phyloP scores from a whole-genome alignment of 2,888 invertebrate species.

The Drosophila mercatorum region DNA sequence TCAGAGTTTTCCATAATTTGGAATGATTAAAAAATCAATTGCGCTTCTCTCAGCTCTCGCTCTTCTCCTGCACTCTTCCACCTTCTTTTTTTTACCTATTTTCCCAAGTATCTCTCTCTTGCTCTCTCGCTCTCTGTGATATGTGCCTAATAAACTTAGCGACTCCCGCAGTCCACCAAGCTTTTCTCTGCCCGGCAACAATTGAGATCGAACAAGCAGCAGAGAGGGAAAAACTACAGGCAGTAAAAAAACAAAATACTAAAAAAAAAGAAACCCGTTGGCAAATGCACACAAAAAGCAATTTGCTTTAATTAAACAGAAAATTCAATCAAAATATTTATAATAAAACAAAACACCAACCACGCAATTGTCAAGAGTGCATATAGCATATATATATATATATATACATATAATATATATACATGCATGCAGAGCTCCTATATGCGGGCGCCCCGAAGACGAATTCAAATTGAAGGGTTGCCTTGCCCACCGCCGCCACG shows the following conservation, averaged over 20 bases:
- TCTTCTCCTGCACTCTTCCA: too few species aligned
- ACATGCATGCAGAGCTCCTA: conserved; percentile 35
- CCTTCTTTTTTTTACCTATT: too few species aligned
- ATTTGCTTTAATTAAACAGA: conserved; percentile 79
- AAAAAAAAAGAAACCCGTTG: conserved; percentile 16
- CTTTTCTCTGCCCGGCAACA: conserved; percentile 16
- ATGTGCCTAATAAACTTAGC: too few species aligned
- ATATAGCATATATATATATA: conserved; percentile 6
- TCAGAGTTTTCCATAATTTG: too few species aligned
- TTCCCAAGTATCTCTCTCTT: background rate
- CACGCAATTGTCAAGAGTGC: conserved; percentile 53
- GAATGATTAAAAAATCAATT: too few species aligned
- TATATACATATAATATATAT: background rate
- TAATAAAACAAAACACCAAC: conserved; percentile 60
- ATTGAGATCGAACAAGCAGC: conserved; percentile 24
- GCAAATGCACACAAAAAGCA: conserved; percentile 54
- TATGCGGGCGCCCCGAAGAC: conserved; percentile 78
- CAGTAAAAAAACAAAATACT: background rate
- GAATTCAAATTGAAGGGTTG: conserved; percentile 69
- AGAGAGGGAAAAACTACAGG: conserved; percentile 12
- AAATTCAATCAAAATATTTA: conserved; percentile 80
- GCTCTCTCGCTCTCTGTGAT: background rate
- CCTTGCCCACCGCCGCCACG: conserved; percentile 16
- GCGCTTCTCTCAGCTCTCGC: too few species aligned
- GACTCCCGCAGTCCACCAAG: conserved; percentile 35